Base-by-base conservation (phyloP, 2,113 vertebrate species). In the Malurus melanocephalus region DNA sequence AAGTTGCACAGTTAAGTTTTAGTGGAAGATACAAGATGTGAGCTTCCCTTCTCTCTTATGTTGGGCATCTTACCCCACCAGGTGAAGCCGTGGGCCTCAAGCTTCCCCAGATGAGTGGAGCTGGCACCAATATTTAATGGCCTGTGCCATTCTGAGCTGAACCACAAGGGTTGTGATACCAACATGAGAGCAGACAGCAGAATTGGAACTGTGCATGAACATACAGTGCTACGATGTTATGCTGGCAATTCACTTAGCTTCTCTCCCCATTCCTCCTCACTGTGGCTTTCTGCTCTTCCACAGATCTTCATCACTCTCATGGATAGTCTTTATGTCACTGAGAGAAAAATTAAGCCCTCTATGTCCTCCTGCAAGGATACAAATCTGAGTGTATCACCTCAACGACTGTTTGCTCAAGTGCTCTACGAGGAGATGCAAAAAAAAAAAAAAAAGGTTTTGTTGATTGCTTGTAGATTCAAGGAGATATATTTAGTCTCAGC, bases 71-170 rank as follows among this genome's bases (percentile, higher is more conserved):
- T 60, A 32, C 26, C 18, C 13, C 15, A 43, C 20, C 24, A 33
- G 46, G 17, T 6, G 46, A n/a, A 0, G 0, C 9, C 40, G 14
- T 10, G 13, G 3, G 1, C 11, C 16, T 59, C 13, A 64, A 20
- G 1, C 8, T 77, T 49, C 4, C 12, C 11, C 1, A 0, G 3
- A 16, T 62, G 30, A 56, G 19, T n/a, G 65, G 18, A 65, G 15
- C 2, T 55, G 20, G 10, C 32, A 52, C 18, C 2, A 8, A 3
- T 56, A 2, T 53, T 66, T 57, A 79, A 42, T 38, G 56, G 61
- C 13, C 26, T 67, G 18, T 33, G 21, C 7, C 38, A 6, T 43
- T 76, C 42, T 62, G 35, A 48, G 32, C 6, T 6, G 42, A 46
- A 12, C 61, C 11, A 26, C 46, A 49, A 55, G 46, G 14, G 14